phyloP scores from a whole-genome alignment of 2,113 vertebrate genomes.

The Prionailurus viverrinus region DNA sequence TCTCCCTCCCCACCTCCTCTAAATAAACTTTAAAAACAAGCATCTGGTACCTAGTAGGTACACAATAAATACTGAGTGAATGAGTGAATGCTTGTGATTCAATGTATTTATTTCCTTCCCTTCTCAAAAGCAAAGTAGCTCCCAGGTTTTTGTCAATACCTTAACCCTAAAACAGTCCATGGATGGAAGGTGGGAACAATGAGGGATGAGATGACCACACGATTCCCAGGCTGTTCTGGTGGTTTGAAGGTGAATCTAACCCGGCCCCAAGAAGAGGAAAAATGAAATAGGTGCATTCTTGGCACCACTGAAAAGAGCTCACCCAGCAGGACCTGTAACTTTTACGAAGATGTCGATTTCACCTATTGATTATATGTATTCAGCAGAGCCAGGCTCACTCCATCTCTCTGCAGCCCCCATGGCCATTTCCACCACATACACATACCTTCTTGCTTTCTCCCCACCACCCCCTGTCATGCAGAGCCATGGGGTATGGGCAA shows the following conservation, averaged over 20 bases:
- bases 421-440: neutral
- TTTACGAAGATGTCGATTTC: constrained; percentile 14
- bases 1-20: no score
- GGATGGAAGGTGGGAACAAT: neutral
- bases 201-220: neutral
- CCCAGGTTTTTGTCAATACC: neutral
- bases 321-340: constrained; percentile 59
- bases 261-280: neutral
- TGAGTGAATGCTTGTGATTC: neutral
- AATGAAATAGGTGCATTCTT: constrained; percentile 16
- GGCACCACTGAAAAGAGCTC: constrained; percentile 50
- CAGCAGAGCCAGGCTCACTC: neutral
- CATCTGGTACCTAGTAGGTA: neutral
- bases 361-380: constrained; percentile 59
- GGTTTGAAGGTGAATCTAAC: neutral
- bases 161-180: neutral
- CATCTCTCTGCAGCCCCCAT: neutral
- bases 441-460: neutral
- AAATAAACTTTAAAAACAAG: neutral
- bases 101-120: neutral
- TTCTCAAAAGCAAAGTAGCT: constrained; percentile 17
- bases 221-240: neutral
- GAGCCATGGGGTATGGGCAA: neutral
- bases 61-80: neutral
- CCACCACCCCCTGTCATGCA: neutral